A percentile compares a stretch with the other conserved stretches of the same genome.
Conservation (phyloP, 2,797 vertebrate species). For the Eupleurogrammus muticus region DNA sequence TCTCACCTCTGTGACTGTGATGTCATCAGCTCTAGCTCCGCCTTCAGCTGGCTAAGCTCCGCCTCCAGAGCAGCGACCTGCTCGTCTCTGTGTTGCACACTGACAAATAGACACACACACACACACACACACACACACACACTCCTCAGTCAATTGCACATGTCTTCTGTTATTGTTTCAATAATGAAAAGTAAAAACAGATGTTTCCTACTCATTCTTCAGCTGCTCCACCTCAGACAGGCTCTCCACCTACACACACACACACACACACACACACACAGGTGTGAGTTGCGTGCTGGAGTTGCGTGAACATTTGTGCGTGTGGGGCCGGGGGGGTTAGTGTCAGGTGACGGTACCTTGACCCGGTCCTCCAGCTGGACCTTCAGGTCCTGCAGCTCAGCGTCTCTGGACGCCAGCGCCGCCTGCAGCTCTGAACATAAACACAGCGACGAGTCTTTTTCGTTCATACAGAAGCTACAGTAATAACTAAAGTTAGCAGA, state of each 20-base stretch:
- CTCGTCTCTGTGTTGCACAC: conserved; percentile 82
- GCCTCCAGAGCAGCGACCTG: conserved; percentile 82
- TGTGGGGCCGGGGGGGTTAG: no score
- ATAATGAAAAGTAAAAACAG: not conserved
- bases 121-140: conserved; percentile 34
- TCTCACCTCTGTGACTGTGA: conserved; percentile 23
- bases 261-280: not conserved
- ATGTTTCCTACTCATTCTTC: conserved; percentile 76
- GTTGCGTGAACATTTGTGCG: no score
- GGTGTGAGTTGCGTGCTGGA: no score
- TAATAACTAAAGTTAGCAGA: no score
- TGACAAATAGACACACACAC: conserved; percentile 78
- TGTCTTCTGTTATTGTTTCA: not conserved
- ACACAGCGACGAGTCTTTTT: not conserved
- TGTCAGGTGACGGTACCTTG: conserved; percentile 21
- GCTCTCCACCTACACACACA: conserved; percentile 69
- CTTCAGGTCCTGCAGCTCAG: conserved; percentile 82
- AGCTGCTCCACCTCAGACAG: conserved; percentile 80
- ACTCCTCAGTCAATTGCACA: not conserved
- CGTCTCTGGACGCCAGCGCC: conserved; percentile 79
- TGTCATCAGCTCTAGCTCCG: conserved; percentile 35
- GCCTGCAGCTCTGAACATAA: conserved; percentile 83
- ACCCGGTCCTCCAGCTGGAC: conserved; percentile 67
- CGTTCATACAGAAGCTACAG: no score
- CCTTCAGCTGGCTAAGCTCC: conserved; percentile 78